Evolutionary conservation across 2,797 vertebrate genomes (phyloP), one percentile per base, ranked within the genome.

Genomic region (Acipenser oxyrinchus): DNA sequence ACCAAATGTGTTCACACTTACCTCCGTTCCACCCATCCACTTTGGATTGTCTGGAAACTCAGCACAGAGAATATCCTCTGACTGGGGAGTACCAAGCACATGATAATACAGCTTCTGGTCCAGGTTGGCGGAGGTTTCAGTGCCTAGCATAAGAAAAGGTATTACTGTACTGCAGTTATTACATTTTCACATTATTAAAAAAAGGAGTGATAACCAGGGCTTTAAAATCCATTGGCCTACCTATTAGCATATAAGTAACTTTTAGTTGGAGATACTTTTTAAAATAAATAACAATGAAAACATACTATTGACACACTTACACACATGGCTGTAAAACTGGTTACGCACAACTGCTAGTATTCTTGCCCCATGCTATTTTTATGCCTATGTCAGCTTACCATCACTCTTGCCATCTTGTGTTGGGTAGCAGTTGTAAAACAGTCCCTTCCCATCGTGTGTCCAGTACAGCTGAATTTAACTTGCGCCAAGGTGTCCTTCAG

Each of bases 381-480:
- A 37, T 37, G 23, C 23, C 23, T 37, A 37, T 37, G 23, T 37
- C 23, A 37, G 23, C 23, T 37, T 37, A 37, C 4, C 23, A 37
- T 37, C 4, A 37, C 23, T 37, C 84, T 97, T 98, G 49, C 95
- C 95, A 68, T 96, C 93, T 78, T 97, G 94, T n/a, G 92, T 74
- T 0, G 93, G 96, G 74, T 99, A 99, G 6, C 92, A 93, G 78
- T 99, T 99, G 83, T 99, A 99, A 81, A 99, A 99, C 75, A 99
- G 91, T 6, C 97, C 97, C 73, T 90, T 94, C 57, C 95, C 95
- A 62, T 99, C 96, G 10, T 99, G 96, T 4, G 96, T 99, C 97
- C 97, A 99, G 66, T 98, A 75, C 96, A 99, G 82, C 92, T 98
- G 74, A 99, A 99, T 82, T 99, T 99, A 72, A 99, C 97, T 63